phyloP scores from a whole-genome alignment of 2,888 invertebrate genomes.

The Cerceris ruficornis region DNA sequence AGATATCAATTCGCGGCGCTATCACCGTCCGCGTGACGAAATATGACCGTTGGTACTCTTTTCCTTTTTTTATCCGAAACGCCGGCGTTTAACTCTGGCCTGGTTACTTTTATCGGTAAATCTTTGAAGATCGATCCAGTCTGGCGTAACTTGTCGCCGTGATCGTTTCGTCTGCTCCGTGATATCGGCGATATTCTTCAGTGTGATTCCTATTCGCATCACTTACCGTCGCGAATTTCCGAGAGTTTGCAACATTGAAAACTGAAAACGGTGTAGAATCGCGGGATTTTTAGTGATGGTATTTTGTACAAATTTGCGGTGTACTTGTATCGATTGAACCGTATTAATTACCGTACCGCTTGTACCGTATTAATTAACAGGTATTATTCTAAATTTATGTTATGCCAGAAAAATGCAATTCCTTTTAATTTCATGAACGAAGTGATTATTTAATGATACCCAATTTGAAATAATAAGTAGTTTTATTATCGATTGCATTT shows the following conservation, averaged over 20 bases:
- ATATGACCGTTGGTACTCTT: slow-evolving; percentile 17
- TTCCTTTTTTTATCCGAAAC: slow-evolving; percentile 37
- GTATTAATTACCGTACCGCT: too few species aligned
- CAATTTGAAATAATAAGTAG: too few species aligned
- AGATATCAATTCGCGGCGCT: slow-evolving; percentile 51
- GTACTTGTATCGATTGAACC: too few species aligned
- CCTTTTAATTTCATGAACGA: too few species aligned
- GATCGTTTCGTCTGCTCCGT: slow-evolving; percentile 41
- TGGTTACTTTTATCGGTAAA: slow-evolving; percentile 62
- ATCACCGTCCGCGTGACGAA: slow-evolving; percentile 53
- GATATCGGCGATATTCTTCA: slow-evolving; percentile 4
- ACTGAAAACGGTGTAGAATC: background rate
- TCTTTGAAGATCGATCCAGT: slow-evolving; percentile 60
- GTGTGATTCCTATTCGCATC: background rate
- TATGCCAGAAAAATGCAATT: too few species aligned
- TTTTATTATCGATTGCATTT: too few species aligned
- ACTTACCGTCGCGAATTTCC: background rate
- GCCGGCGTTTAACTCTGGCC: slow-evolving; percentile 55
- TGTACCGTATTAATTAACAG: too few species aligned
- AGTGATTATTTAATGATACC: too few species aligned
- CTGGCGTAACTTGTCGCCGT: slow-evolving; percentile 43
- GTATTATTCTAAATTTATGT: too few species aligned
- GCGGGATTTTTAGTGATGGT: too few species aligned
- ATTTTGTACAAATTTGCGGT: too few species aligned
- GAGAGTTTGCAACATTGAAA: background rate